phyloP scores from a whole-genome alignment of 2,888 invertebrate species.

The Sylvicola cinctus region DNA sequence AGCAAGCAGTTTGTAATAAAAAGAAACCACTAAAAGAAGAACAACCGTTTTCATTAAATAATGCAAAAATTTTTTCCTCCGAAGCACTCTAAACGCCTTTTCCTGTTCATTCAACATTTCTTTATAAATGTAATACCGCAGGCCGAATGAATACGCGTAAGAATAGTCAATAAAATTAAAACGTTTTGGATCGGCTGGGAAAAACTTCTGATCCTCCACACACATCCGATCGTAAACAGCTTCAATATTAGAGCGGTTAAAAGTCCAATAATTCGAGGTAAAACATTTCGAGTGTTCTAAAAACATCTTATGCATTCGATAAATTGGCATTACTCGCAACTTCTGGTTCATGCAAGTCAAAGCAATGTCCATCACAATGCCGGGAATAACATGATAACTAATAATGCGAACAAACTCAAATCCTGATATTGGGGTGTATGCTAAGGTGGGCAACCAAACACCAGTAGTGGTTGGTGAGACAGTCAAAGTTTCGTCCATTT shows the following conservation, averaged over 20 bases:
- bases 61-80: too few species aligned
- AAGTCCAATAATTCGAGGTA: background rate
- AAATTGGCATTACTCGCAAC: background rate
- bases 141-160: background rate
- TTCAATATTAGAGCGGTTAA: background rate
- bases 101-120: too few species aligned
- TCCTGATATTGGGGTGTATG: background rate
- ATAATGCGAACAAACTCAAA: background rate
- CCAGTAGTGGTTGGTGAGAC: background rate
- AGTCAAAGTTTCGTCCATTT: background rate
- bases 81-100: too few species aligned
- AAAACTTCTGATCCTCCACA: background rate
- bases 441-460: background rate
- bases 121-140: background rate
- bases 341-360: background rate
- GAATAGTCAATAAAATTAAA: background rate
- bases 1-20: too few species aligned
- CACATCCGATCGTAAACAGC: background rate
- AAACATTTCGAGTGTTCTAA: background rate
- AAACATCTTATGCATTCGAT: background rate
- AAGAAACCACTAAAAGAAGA: too few species aligned
- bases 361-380: background rate
- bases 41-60: too few species aligned
- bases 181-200: background rate
- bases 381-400: background rate